Evolutionary conservation across 2,797 vertebrate species (phyloP).

Genomic region (Philypnodon macrostomus): DNA sequence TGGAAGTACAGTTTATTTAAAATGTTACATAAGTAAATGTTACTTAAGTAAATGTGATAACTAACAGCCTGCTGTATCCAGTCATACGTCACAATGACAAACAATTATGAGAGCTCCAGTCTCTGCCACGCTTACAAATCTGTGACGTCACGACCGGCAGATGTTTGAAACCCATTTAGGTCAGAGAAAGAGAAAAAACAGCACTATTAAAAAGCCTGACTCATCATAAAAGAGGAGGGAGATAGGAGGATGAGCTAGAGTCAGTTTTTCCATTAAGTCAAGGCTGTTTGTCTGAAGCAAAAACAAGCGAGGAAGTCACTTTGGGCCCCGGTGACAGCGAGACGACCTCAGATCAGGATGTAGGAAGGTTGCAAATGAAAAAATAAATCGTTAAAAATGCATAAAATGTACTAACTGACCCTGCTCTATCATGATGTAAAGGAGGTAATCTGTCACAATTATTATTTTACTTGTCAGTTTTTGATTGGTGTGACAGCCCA

Average conservation of each 20-base stretch:
- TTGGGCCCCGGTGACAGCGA: constrained; percentile 59
- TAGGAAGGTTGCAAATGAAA: constrained; percentile 20
- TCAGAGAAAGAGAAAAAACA: constrained; percentile 12
- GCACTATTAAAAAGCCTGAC: constrained; percentile 62
- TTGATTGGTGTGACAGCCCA: too few species aligned
- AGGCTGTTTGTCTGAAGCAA: constrained; percentile 59
- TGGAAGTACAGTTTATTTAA: too few species aligned
- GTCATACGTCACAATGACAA: constrained; percentile 19
- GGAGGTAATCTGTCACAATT: too few species aligned
- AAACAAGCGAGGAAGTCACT: constrained; percentile 72
- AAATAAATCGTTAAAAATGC: too few species aligned
- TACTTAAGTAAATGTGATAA: too few species aligned
- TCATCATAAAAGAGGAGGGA: constrained; percentile 60
- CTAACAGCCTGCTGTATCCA: constrained; percentile 31
- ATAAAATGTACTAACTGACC: too few species aligned
- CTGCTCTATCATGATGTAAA: too few species aligned
- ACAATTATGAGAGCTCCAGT: constrained; percentile 21
- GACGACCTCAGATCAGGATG: constrained; percentile 28
- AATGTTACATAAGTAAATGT: too few species aligned
- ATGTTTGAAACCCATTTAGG: constrained; percentile 53
- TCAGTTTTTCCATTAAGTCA: constrained; percentile 81
- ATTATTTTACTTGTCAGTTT: too few species aligned
- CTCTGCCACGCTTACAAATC: constrained; percentile 31
- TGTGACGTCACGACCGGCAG: constrained; percentile 64
- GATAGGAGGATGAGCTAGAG: constrained; percentile 37